Base-by-base conservation (phyloP, 1,140 invertebrate genomes). In the Zaprionus gabonicus region DNA sequence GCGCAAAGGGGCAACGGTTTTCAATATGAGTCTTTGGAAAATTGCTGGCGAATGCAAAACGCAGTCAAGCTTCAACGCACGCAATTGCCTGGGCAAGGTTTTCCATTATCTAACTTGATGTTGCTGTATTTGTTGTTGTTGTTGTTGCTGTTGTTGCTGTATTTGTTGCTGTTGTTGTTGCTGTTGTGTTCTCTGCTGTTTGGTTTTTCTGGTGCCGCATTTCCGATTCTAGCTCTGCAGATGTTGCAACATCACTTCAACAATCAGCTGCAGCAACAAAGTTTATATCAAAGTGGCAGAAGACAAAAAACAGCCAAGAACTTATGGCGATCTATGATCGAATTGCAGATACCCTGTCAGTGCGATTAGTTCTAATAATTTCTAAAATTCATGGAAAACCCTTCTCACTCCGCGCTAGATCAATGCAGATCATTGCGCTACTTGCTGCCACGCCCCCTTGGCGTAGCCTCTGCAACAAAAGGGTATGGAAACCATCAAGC, bases 61-160 rank as follows among this genome's bases (percentile, higher is more conserved):
- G 81, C 83, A 87, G 80, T 87, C 84, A 78, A 88, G 84, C 84
- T 72, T 71, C 81, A 87, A 87, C 75, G 82, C 84, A 87, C 83
- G 84, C 84, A 85, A 86, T 49, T 59, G 70, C 44, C 66, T n/a
- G 27, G 59, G 65, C 71, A 72, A 79, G 53, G 73, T 69, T 78
- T 63, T 80, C 70, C 56, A 70, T 74, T 74, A 68, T 41, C 64
- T 25, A 55, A 71, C 20, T 38, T 57, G 49, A 25, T n/a, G 28
- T 60, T 60, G 27, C 20, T 20, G 20, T 20, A 20, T 20, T n/a
- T 34, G 13, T 44, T 49, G n/a, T 55, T 38, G 20, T 27, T 46
- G 31, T 59, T 25, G 23, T 56, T 70, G 13, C 6, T 34, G 23
- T 41, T 49, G 12, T 60, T 2, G 17, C 55, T 41, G 34, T 28